Conservation (phyloP, 2,113 vertebrate species). For the Phaethornis superciliosus region DNA sequence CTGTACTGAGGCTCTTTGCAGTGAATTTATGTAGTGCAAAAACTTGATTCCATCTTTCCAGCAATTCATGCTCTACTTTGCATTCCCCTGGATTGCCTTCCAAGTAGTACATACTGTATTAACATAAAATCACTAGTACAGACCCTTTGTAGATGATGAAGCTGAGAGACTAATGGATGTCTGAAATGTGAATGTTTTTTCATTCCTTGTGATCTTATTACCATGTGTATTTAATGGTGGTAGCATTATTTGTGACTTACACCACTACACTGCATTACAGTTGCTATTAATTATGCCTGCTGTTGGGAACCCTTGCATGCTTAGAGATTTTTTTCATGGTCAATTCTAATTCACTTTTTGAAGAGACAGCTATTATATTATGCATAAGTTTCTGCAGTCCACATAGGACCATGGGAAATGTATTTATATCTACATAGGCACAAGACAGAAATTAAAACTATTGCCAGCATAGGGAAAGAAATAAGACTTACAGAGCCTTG, state of each 20-base stretch:
- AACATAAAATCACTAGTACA: constrained; percentile 3
- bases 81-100: not conserved
- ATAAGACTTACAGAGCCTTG: not conserved
- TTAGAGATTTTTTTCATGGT: not conserved
- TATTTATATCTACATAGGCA: not conserved
- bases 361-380: not conserved
- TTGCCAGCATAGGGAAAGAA: not conserved
- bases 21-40: constrained; percentile 45
- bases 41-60: not conserved
- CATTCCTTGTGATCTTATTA: constrained; percentile 62
- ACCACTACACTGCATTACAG: constrained; percentile 34
- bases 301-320: not conserved
- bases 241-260: constrained; percentile 48
- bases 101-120: not conserved
- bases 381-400: not conserved
- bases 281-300: constrained; percentile 49
- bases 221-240: constrained; percentile 44
- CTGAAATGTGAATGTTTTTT: constrained; percentile 25
- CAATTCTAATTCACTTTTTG: constrained; percentile 6
- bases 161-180: constrained; percentile 55
- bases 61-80: not conserved
- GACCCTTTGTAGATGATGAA: constrained; percentile 29
- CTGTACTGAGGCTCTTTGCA: not conserved
- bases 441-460: not conserved
- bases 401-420: not conserved